These are phyloP conservation scores for Ahaetulla prasina DNA, from an alignment of 2,113 vertebrate species.

Conservation along the genomic window DNA sequence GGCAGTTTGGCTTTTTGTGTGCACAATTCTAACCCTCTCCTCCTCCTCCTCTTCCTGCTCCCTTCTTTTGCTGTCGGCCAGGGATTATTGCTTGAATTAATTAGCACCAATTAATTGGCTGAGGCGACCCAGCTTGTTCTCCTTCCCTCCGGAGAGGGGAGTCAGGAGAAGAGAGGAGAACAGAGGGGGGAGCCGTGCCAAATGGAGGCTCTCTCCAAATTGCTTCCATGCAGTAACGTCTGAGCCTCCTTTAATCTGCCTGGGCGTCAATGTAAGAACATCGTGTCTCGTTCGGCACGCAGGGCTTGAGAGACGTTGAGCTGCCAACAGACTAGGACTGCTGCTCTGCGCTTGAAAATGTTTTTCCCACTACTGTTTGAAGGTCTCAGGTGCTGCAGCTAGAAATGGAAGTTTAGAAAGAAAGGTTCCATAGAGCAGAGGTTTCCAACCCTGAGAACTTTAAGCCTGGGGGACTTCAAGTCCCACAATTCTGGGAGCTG, in stretches of 20 bases:
- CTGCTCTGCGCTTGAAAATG: not conserved
- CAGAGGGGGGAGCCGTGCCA: not conserved
- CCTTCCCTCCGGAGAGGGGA: rapidly evolving
- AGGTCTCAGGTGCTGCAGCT: not conserved
- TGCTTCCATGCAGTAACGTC: not conserved
- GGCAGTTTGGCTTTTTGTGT: not conserved
- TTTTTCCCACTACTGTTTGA: not conserved
- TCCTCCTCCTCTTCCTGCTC: not conserved
- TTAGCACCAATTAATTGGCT: constrained; percentile 33
- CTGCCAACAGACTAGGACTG: too few relatives aligned
- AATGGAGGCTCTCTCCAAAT: not conserved
- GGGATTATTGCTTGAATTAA: constrained; percentile 10
- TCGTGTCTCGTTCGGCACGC: not conserved
- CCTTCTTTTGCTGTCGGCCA: rapidly evolving
- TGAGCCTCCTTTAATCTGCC: not conserved
- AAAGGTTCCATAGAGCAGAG: not conserved
- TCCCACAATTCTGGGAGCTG: too few relatives aligned
- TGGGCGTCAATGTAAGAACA: not conserved
- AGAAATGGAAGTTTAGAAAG: not conserved
- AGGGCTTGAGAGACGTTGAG: too few relatives aligned
- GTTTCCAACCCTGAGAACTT: too few relatives aligned
- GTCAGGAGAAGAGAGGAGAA: not conserved
- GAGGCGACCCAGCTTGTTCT: not conserved
- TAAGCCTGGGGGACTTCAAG: too few relatives aligned
- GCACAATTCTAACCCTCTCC: not conserved